Evolutionary conservation across 2,797 vertebrate genomes (phyloP).

Genomic region (Luscinia megarhynchos): DNA sequence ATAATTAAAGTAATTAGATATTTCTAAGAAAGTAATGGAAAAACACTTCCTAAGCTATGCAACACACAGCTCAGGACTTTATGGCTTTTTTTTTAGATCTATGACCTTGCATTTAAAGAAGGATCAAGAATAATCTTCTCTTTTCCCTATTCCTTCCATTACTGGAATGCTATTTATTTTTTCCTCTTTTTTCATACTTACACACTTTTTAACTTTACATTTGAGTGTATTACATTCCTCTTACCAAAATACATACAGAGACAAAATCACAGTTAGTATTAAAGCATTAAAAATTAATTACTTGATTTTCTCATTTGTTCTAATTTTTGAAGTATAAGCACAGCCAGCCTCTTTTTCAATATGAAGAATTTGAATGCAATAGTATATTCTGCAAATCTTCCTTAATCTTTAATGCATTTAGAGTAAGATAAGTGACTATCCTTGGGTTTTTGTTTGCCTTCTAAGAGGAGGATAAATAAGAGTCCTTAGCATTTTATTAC

Average conservation of each 20-base stretch:
- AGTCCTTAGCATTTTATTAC: not conserved
- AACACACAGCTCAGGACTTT: not conserved
- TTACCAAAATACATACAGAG: not conserved
- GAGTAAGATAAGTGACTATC: not conserved
- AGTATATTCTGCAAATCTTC: not conserved
- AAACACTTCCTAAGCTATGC: not conserved
- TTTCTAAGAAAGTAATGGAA: not conserved
- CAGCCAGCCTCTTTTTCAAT: not conserved
- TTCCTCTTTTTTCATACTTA: not conserved
- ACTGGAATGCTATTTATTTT: not conserved
- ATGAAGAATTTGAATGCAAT: not conserved
- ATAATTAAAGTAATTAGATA: not conserved
- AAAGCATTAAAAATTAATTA: slow-evolving; percentile 9
- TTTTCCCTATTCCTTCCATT: not conserved
- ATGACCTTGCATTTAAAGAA: slow-evolving; percentile 3
- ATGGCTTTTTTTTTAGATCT: not conserved
- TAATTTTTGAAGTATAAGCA: not conserved
- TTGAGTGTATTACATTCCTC: not conserved
- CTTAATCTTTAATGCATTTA: not conserved
- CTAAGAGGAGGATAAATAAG: slow-evolving; percentile 10
- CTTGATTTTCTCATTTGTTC: not conserved
- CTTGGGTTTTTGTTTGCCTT: not conserved
- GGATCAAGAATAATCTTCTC: not conserved
- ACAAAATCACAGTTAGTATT: not conserved
- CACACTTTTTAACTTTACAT: not conserved